Percentiles rank a stretch among this genome's conserved stretches.
These are phyloP conservation scores for Illadopsis cleaveri DNA, from an alignment of 2,113 vertebrate species.

Conservation along the genomic window DNA sequence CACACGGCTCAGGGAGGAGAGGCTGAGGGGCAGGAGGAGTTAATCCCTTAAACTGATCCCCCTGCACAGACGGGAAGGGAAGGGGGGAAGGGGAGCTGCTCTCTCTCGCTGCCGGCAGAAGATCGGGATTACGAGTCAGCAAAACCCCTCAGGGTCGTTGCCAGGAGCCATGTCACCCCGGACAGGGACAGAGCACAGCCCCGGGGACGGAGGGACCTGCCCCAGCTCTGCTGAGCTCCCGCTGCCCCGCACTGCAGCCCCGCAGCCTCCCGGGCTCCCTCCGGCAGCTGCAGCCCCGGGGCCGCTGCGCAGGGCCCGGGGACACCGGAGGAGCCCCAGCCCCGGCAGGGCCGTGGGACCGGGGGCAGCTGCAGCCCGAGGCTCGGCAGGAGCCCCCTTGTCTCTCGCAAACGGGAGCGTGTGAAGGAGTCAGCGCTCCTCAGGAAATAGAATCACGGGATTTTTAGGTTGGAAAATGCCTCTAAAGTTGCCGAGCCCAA, in stretches of 20 bases:
- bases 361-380: background rate
- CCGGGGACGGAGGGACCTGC: background rate
- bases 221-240: background rate
- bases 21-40: background rate
- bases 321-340: rapidly evolving
- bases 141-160: background rate
- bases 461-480: background rate
- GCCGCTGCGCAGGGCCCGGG: too few relatives aligned
- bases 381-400: rapidly evolving
- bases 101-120: background rate
- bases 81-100: background rate
- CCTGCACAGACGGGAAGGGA: rapidly evolving
- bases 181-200: background rate
- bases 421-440: background rate
- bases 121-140: background rate
- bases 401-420: rapidly evolving
- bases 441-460: rapidly evolving
- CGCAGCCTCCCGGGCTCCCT: background rate
- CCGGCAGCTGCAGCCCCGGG: background rate
- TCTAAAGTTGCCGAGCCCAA: background rate
- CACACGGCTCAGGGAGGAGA: background rate
- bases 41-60: background rate
- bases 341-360: rapidly evolving
- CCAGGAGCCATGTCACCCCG: background rate
- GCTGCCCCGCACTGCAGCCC: background rate